These are phyloP conservation scores for Danio rerio DNA, from an alignment of 2,113 vertebrate genomes.

Conservation along the genomic window DNA sequence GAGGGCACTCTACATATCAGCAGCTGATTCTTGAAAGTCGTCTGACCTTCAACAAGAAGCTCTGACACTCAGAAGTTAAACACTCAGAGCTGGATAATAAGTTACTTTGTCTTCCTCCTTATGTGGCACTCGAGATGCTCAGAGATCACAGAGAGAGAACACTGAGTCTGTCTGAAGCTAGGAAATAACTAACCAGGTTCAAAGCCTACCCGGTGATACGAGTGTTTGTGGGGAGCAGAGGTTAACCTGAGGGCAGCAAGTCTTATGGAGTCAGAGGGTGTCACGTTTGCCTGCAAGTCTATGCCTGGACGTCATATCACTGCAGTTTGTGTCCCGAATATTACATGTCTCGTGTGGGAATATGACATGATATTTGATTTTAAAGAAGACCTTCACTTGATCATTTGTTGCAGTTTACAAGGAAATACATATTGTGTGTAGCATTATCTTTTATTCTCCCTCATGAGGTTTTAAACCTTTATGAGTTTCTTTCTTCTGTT, in stretches of 20 bases:
- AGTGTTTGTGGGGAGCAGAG: constrained; percentile 54
- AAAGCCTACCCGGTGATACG: constrained; percentile 50
- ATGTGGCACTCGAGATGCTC: constrained; percentile 53
- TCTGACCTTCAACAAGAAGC: constrained; percentile 15
- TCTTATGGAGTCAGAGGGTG: constrained; percentile 31
- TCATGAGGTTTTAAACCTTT: too few species aligned
- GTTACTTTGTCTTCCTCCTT: constrained; percentile 69
- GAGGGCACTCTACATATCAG: too few species aligned
- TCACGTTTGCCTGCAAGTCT: constrained; percentile 51
- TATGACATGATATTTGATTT: background rate
- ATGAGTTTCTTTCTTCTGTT: too few species aligned
- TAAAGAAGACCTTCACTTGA: background rate
- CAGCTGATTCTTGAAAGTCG: constrained; percentile 1
- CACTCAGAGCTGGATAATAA: constrained; percentile 67
- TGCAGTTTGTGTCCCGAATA: background rate
- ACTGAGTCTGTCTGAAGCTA: constrained; percentile 44
- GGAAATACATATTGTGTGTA: too few species aligned
- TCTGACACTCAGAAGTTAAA: background rate
- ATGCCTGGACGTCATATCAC: constrained; percentile 43
- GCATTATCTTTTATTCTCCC: too few species aligned
- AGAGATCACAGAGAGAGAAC: constrained; percentile 63
- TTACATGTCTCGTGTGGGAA: constrained; percentile 44
- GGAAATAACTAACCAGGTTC: constrained; percentile 70
- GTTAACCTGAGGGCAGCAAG: constrained; percentile 62
- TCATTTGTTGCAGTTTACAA: too few species aligned